Conservation (phyloP, 2,888 invertebrate genomes). For the Schizaphis graminum region DNA sequence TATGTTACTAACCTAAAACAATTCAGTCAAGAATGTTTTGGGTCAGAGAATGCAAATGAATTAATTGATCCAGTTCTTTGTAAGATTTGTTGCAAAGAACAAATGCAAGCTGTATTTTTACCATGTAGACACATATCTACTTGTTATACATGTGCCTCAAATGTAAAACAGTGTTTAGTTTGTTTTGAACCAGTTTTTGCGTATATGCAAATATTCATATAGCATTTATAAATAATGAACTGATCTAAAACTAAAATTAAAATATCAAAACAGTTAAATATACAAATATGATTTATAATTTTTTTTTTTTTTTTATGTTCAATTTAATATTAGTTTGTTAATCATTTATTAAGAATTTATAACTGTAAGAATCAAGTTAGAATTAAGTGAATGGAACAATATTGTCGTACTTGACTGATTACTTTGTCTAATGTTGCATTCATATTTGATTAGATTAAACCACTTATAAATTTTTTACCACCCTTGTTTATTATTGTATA, state of each 20-base stretch:
- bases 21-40: neutral
- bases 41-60: neutral
- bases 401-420: neutral
- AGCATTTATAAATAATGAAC: neutral
- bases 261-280: neutral
- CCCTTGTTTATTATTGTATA: neutral
- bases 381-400: neutral
- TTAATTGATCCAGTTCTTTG: neutral
- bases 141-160: neutral
- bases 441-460: neutral
- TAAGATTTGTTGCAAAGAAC: constrained; percentile 32
- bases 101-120: neutral
- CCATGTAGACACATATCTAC: constrained; percentile 25
- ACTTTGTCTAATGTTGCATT: neutral
- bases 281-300: neutral
- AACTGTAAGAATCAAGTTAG: neutral
- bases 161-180: neutral
- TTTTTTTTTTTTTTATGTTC: neutral
- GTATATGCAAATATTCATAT: neutral
- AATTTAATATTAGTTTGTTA: neutral
- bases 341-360: neutral
- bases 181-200: neutral
- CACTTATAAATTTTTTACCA: neutral
- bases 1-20: neutral
- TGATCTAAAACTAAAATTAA: neutral